These are phyloP conservation scores for Drosophila gunungcola DNA, from an alignment of 1,140 invertebrate genomes.

Conservation along the genomic window DNA sequence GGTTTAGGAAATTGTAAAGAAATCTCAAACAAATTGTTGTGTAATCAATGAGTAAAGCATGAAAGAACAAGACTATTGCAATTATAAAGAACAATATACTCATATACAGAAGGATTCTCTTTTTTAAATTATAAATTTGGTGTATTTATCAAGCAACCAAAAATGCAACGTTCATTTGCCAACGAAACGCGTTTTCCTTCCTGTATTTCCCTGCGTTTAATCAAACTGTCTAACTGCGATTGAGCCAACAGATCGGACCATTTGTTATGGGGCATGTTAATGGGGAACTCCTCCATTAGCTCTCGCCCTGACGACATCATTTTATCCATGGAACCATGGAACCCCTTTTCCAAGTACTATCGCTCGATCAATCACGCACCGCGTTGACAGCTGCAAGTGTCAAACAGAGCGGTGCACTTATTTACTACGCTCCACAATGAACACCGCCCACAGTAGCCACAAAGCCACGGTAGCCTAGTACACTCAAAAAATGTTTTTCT, in stretches of 20 bases:
- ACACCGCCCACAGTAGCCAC: constrained; percentile 39
- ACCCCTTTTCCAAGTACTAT: constrained; percentile 10
- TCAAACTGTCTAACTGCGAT: constrained; percentile 1
- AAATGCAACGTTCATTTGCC: not conserved
- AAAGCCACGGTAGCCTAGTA: not conserved
- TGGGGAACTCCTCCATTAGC: constrained; percentile 34
- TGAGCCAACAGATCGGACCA: constrained; percentile 30
- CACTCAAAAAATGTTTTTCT: not conserved
- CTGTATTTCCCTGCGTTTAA: not conserved
- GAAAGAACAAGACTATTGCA: no score
- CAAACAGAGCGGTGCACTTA: constrained; percentile 73
- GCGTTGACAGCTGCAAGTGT: constrained; percentile 78
- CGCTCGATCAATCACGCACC: constrained; percentile 69
- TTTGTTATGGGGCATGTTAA: constrained; percentile 45
- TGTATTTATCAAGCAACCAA: no score
- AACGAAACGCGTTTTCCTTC: not conserved
- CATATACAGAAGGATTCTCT: no score
- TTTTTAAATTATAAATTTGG: no score
- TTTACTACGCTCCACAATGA: constrained; percentile 45
- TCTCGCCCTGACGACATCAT: constrained; percentile 27
- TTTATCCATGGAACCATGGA: constrained; percentile 6
- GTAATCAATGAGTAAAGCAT: not conserved
- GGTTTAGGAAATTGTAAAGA: not conserved
- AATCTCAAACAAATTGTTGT: no score
- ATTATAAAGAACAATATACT: no score